phyloP scores from a whole-genome alignment of 2,888 invertebrate genomes.

The Anaspis maculata region DNA sequence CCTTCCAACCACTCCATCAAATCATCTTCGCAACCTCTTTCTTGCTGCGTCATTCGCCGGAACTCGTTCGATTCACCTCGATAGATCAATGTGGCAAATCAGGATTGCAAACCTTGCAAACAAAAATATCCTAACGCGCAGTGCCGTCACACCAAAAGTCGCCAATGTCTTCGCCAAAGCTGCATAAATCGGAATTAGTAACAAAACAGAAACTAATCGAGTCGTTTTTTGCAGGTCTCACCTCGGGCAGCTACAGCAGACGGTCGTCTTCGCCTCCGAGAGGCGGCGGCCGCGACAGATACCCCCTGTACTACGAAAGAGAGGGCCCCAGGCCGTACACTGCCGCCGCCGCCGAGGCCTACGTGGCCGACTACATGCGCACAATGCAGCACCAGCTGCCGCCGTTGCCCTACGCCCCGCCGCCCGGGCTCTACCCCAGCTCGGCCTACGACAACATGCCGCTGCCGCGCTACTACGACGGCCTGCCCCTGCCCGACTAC shows the following conservation, averaged over 20 bases:
- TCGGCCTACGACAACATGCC: conserved; percentile 52
- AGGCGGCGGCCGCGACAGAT: conserved; percentile 37
- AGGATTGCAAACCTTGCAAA: too few relatives aligned
- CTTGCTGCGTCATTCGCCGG: too few relatives aligned
- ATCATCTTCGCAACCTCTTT: too few relatives aligned
- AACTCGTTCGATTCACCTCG: too few relatives aligned
- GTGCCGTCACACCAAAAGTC: too few relatives aligned
- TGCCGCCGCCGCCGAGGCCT: conserved; percentile 69
- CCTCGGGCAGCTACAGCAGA: conserved; percentile 41
- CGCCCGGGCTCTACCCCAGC: conserved; percentile 42
- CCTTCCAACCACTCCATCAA: too few relatives aligned
- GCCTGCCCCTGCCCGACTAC: conserved; percentile 68
- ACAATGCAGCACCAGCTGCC: conserved; percentile 81
- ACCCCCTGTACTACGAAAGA: conserved; percentile 56
- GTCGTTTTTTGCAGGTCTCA: background rate
- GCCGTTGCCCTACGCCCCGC: conserved; percentile 75
- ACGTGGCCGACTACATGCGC: conserved; percentile 83
- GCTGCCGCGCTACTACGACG: conserved; percentile 78
- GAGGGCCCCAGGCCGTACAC: conserved; percentile 44
- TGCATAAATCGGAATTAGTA: too few relatives aligned
- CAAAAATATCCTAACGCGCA: too few relatives aligned
- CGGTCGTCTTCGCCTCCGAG: conserved; percentile 53
- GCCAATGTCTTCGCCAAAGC: too few relatives aligned
- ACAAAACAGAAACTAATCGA: too few relatives aligned
- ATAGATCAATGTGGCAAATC: too few relatives aligned